A percentile compares a stretch with the other conserved stretches of the same genome.
These are phyloP conservation scores for Drosophila bipectinata DNA, from an alignment of 1,140 invertebrate genomes.

Conservation along the genomic window DNA sequence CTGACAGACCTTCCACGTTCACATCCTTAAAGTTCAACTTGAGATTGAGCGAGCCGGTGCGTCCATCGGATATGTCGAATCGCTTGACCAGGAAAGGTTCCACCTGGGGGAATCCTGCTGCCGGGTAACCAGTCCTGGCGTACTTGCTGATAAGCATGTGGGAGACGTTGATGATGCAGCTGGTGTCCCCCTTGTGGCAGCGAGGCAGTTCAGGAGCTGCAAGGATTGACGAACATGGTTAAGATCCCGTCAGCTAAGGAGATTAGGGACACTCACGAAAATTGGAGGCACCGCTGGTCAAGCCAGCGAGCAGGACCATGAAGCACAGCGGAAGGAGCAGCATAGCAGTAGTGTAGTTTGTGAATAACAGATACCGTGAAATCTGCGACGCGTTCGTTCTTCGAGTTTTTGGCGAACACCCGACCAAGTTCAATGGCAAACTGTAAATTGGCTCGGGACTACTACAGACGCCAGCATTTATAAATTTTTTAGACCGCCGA, in stretches of 20 bases:
- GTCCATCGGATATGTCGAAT: conserved; percentile 76
- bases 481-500: conserved; percentile 64
- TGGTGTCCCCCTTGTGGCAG: conserved; percentile 66
- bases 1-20: conserved; percentile 73
- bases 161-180: conserved; percentile 68
- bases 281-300: conserved; percentile 49
- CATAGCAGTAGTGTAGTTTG: conserved; percentile 10
- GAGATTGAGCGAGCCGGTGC: conserved; percentile 68
- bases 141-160: conserved; percentile 58
- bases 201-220: conserved; percentile 72
- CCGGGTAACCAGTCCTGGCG: conserved; percentile 63
- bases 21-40: conserved; percentile 78
- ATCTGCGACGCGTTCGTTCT: conserved; percentile 27
- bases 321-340: conserved; percentile 52
- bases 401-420: conserved; percentile 67
- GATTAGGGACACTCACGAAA: conserved; percentile 62
- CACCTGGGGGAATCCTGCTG: conserved; percentile 69
- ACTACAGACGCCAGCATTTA: conserved; percentile 75
- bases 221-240: conserved; percentile 7
- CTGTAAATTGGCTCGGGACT: conserved; percentile 79
- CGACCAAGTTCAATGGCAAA: conserved; percentile 83
- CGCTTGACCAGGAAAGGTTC: conserved; percentile 75
- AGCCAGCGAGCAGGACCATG: conserved; percentile 26
- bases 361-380: conserved; percentile 6
- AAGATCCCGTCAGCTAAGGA: not conserved